Evolutionary conservation across 2,888 invertebrate species (phyloP).

Genomic region (Ophion obscuratus): DNA sequence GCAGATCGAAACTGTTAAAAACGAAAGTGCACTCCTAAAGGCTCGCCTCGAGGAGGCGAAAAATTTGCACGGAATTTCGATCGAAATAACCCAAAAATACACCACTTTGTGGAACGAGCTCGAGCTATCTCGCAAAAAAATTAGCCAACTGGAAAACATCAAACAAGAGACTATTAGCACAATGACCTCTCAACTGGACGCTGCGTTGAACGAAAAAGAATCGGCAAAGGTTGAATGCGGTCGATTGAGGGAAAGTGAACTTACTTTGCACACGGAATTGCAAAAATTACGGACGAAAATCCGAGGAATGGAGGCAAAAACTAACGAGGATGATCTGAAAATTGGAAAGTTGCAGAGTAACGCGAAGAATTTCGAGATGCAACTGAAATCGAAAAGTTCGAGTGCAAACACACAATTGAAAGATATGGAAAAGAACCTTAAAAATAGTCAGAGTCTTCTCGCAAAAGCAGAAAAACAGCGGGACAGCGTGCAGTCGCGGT

Average conservation of each 20-base stretch:
- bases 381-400: slow-evolving; percentile 75
- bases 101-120: slow-evolving; percentile 51
- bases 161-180: slow-evolving; percentile 58
- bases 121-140: slow-evolving; percentile 52
- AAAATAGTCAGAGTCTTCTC: slow-evolving; percentile 72
- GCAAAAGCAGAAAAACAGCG: slow-evolving; percentile 77
- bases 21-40: slow-evolving; percentile 60
- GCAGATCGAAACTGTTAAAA: slow-evolving; percentile 1
- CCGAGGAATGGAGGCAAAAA: slow-evolving; percentile 72
- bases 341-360: slow-evolving; percentile 71
- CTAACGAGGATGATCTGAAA: slow-evolving; percentile 69
- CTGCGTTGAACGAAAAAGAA: slow-evolving; percentile 67
- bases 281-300: slow-evolving; percentile 71
- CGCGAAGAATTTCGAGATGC: slow-evolving; percentile 71
- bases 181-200: slow-evolving; percentile 65
- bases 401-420: slow-evolving; percentile 69
- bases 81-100: slow-evolving; percentile 66
- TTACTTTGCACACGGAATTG: slow-evolving; percentile 69
- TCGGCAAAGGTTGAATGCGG: slow-evolving; percentile 68
- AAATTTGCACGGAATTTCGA: slow-evolving; percentile 49
- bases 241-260: slow-evolving; percentile 70
- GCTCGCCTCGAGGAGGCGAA: slow-evolving; percentile 64
- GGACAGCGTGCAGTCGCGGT: slow-evolving; percentile 77
- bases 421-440: slow-evolving; percentile 75
- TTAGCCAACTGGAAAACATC: slow-evolving; percentile 65